Evolutionary conservation across 2,113 vertebrate species (phyloP).

Genomic region (Ciconia boyciana): DNA sequence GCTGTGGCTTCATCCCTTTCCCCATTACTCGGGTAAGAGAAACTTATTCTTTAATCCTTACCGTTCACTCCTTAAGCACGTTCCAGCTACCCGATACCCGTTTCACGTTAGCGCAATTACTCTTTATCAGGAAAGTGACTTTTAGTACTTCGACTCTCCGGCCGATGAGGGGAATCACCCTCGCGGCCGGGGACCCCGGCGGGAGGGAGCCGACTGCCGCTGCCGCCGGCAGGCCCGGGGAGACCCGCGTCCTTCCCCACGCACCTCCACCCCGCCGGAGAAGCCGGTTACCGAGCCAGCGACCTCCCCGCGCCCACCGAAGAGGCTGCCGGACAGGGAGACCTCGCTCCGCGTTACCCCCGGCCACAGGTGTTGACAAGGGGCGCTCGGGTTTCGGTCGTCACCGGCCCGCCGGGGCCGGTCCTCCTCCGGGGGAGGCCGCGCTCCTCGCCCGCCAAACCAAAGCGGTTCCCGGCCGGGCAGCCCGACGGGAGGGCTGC

Average conservation of each 20-base stretch:
- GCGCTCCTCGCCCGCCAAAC: neutral
- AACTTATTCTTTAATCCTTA: neutral
- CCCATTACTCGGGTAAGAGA: neutral
- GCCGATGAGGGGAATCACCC: rapidly evolving
- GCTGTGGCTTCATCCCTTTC: neutral
- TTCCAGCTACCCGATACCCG: too few relatives aligned
- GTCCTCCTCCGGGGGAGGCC: neutral
- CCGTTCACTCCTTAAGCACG: neutral
- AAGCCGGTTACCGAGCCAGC: neutral
- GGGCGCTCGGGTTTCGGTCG: neutral
- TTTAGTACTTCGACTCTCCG: rapidly evolving
- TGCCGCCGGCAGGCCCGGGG: neutral
- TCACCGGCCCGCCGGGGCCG: neutral
- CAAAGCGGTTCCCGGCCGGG: neutral
- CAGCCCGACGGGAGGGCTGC: neutral
- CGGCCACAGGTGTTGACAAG: neutral
- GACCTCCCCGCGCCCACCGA: neutral
- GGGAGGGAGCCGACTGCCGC: neutral
- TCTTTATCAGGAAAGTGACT: neutral
- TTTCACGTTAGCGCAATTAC: rapidly evolving
- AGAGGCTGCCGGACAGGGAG: neutral
- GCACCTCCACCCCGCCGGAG: neutral
- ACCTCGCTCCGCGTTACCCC: rapidly evolving
- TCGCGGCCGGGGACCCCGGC: too few relatives aligned
- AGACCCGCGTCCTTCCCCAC: neutral